phyloP scores from a whole-genome alignment of 2,888 invertebrate genomes.

The Barypeithes pellucidus region DNA sequence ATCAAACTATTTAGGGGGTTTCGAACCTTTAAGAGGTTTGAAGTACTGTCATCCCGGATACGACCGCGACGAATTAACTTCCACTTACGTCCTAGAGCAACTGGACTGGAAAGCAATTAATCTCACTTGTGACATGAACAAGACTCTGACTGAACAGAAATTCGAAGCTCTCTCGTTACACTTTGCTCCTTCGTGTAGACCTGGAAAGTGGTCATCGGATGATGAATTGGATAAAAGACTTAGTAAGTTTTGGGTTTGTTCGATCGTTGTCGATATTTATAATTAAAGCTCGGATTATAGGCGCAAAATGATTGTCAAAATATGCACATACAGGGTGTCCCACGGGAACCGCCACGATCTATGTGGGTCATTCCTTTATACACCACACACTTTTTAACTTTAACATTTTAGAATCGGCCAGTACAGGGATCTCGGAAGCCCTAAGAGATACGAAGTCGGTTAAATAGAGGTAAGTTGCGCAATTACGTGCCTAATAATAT shows the following conservation, averaged over 20 bases:
- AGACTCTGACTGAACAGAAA: constrained; percentile 75
- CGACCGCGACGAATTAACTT: constrained; percentile 73
- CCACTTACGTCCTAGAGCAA: constrained; percentile 75
- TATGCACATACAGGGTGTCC: too few relatives aligned
- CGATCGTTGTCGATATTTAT: too few relatives aligned
- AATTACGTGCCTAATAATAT: too few relatives aligned
- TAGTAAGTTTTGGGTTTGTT: constrained; percentile 75
- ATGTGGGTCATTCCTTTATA: too few relatives aligned
- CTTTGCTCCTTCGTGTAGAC: constrained; percentile 82
- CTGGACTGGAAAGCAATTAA: constrained; percentile 71
- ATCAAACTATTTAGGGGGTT: constrained; percentile 69
- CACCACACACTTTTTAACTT: too few relatives aligned
- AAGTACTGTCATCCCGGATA: constrained; percentile 81
- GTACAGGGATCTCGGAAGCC: too few relatives aligned
- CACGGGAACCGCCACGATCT: too few relatives aligned
- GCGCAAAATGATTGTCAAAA: too few relatives aligned
- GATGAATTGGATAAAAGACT: constrained; percentile 72
- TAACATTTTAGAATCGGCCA: too few relatives aligned
- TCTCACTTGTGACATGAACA: constrained; percentile 57
- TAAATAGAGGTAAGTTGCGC: too few relatives aligned
- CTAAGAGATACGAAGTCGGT: too few relatives aligned
- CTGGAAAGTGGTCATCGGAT: constrained; percentile 80
- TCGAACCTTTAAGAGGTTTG: constrained; percentile 71
- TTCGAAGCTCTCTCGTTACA: constrained; percentile 75
- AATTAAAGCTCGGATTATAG: too few relatives aligned